Evolutionary conservation across 2,113 vertebrate genomes (phyloP), one percentile per base, ranked within the genome.

Genomic region (Eleginops maclovinus): DNA sequence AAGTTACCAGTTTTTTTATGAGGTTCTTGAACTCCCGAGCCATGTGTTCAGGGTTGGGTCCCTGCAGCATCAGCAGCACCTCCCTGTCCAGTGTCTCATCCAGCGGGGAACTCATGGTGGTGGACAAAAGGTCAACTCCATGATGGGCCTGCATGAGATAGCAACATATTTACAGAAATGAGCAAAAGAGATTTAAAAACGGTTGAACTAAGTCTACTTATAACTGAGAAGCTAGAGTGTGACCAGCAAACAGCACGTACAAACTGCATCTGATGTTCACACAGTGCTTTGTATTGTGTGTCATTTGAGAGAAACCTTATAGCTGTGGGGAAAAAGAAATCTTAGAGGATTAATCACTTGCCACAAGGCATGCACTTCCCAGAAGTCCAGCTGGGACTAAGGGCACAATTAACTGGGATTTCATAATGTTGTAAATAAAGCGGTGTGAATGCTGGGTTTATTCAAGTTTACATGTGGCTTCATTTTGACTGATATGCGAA

Each of bases 11-110:
- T 70, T 93, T 94, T 81, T 82, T 88, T 17, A 96, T 41, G 1
- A 90, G 54, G 22, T 50, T 53, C 75, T 87, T 95, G 81, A 96
- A 95, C 73, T 95, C 94, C 64, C 91, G 79, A 49, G 91, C 90
- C 1, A 79, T 84, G 26, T 93, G 89, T 22, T 96, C 94, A n/a
- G 91, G 92, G 54, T 75, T 93, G 5, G 94, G 90, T 6, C 94
- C 94, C 77, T 96, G 95, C 13, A 96, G 88, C 68, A 97, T 92
- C 64, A 95, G n/a, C 15, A 95, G 84, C 54, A 96, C 94, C 77
- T 97, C 96, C 72, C 84, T 92, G 88, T 96, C 96, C 90, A 96
- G 82, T 0, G 91, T 94, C 84, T 93, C 90, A 49, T 96, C 96
- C 80, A 96, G 81, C 1, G 91, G 75, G 0, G 76, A 93, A 75